These are phyloP conservation scores for Meloidogyne exigua DNA, from an alignment of 1,140 invertebrate genomes.

Conservation along the genomic window DNA sequence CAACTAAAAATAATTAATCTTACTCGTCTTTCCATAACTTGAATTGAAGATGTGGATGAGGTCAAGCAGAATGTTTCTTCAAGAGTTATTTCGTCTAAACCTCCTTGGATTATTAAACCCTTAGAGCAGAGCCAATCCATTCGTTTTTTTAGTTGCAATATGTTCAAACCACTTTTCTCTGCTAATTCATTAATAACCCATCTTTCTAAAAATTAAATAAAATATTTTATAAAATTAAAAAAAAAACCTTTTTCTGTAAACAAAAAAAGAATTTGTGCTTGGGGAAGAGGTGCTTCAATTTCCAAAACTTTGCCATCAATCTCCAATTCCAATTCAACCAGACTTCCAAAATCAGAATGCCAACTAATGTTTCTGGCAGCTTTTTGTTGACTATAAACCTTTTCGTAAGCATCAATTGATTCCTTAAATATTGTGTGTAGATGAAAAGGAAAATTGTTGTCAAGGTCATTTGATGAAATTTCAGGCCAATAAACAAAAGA, in stretches of 20 bases:
- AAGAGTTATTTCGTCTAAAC: conserved; percentile 84
- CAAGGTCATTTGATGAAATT: conserved; percentile 66
- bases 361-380: conserved; percentile 80
- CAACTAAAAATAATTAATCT: not conserved
- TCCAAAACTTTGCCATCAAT: conserved; percentile 78
- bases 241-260: conserved; percentile 78
- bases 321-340: conserved; percentile 84
- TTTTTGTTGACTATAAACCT: conserved; percentile 89
- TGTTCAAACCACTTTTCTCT: conserved; percentile 61
- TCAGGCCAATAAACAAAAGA: conserved; percentile 98
- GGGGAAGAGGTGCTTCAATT: conserved; percentile 83
- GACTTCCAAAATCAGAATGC: conserved; percentile 64
- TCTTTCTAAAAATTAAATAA: conserved; percentile 35
- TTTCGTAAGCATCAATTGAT: conserved; percentile 82
- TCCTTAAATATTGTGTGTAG: conserved; percentile 72
- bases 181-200: conserved; percentile 31
- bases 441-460: conserved; percentile 74
- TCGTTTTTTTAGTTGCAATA: conserved; percentile 81
- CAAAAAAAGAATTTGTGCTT: conserved; percentile 89
- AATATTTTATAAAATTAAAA: not conserved
- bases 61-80: conserved; percentile 54
- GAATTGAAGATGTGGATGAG: conserved; percentile 20
- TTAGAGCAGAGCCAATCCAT: conserved; percentile 79
- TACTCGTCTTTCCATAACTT: conserved; percentile 31
- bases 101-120: conserved; percentile 78